Evolutionary conservation across 1,140 invertebrate genomes (phyloP).

Genomic region (Sinella curviseta): DNA sequence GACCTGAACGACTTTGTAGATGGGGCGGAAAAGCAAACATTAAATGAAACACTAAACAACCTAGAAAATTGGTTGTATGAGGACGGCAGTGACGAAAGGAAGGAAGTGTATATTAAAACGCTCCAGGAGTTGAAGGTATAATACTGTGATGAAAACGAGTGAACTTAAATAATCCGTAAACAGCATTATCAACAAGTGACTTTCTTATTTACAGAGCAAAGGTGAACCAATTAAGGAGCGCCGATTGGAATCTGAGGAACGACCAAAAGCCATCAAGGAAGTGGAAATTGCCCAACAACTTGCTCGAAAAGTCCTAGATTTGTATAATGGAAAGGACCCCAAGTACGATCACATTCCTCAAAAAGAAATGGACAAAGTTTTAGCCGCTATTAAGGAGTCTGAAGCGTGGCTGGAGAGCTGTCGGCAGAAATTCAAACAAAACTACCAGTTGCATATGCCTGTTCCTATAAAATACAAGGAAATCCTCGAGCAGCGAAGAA

Average conservation of each 20-base stretch:
- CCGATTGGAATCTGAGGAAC: conserved; percentile 73
- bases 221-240: conserved; percentile 84
- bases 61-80: conserved; percentile 97
- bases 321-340: conserved; percentile 69
- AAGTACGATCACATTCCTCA: conserved; percentile 81
- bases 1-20: conserved; percentile 74
- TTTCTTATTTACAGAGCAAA: conserved; percentile 63
- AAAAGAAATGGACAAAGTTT: conserved; percentile 74
- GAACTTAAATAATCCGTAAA: conserved; percentile 43
- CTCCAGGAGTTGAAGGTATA: conserved; percentile 67
- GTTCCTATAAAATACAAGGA: conserved; percentile 14
- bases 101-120: conserved; percentile 74
- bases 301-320: conserved; percentile 72
- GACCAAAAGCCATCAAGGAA: conserved; percentile 74
- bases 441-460: conserved; percentile 60
- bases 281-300: conserved; percentile 70
- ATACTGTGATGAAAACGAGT: too few relatives aligned
- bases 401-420: conserved; percentile 73
- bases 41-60: conserved; percentile 72
- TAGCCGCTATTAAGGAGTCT: conserved; percentile 59
- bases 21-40: conserved; percentile 67
- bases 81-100: conserved; percentile 86
- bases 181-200: background rate
- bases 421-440: conserved; percentile 61
- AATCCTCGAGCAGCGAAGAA: conserved; percentile 41